Conservation (phyloP, 2,888 invertebrate genomes). For the Willowsia nigromaculata region DNA sequence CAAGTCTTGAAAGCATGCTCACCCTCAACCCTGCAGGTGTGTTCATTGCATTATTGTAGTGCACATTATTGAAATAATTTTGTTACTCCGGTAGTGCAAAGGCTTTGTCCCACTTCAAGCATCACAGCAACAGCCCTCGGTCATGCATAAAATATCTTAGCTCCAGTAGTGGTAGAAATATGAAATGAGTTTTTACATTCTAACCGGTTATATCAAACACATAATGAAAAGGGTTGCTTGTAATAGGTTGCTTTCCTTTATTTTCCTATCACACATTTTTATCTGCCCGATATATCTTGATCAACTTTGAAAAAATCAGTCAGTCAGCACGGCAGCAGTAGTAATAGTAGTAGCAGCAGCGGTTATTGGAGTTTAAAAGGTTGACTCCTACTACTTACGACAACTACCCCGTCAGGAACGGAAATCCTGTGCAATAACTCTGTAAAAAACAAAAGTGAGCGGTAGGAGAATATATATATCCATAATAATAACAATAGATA, state of each 20-base stretch:
- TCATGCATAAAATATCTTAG: too few species aligned
- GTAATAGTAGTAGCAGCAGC: constrained; percentile 8
- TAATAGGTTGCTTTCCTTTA: constrained; percentile 20
- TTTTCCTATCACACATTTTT: constrained; percentile 66
- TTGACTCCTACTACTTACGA: constrained; percentile 12
- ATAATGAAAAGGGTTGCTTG: constrained; percentile 40
- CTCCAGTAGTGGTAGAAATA: too few species aligned
- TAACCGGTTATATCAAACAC: not conserved
- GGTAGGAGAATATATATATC: not conserved
- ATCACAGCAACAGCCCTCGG: too few species aligned
- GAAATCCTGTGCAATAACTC: constrained; percentile 79
- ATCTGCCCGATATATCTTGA: constrained; percentile 78
- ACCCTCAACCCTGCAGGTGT: too few species aligned
- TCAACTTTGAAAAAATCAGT: constrained; percentile 74
- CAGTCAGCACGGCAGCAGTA: constrained; percentile 40
- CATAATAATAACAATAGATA: constrained; percentile 43
- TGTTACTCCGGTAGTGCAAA: too few species aligned
- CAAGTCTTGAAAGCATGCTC: not conserved
- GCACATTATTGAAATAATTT: too few species aligned
- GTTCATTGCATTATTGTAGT: too few species aligned
- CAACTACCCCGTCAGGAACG: constrained; percentile 75
- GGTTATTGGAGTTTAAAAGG: constrained; percentile 21
- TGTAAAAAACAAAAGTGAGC: constrained; percentile 49
- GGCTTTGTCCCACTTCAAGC: too few species aligned
- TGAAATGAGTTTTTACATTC: too few species aligned